phyloP scores from a whole-genome alignment of 2,888 invertebrate species.

The Philaethria dido region DNA sequence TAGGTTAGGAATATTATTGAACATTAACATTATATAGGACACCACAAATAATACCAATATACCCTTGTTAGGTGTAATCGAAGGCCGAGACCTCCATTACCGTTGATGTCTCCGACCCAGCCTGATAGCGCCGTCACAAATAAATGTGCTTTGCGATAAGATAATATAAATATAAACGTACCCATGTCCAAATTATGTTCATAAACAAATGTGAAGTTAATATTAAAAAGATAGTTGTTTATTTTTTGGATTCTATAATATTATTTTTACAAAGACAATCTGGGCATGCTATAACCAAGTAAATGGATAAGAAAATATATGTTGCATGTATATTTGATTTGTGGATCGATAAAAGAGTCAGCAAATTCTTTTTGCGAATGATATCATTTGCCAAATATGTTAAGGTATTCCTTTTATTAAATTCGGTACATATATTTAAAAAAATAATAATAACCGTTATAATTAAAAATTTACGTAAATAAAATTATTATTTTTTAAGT shows the following conservation, averaged over 20 bases:
- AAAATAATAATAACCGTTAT: no score
- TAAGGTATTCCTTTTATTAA: no score
- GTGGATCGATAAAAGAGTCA: no score
- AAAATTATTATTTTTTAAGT: no score
- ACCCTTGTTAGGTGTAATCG: slow-evolving; percentile 70
- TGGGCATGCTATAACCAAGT: no score
- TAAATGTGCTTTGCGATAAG: slow-evolving; percentile 51
- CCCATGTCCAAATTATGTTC: slow-evolving; percentile 25
- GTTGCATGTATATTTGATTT: no score
- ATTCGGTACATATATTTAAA: no score
- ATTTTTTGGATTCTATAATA: not conserved
- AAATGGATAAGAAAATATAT: no score
- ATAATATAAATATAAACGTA: slow-evolving; percentile 40
- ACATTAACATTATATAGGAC: not conserved
- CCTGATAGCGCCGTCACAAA: slow-evolving; percentile 56
- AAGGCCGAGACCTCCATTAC: slow-evolving; percentile 72
- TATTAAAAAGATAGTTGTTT: not conserved
- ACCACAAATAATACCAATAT: slow-evolving; percentile 24
- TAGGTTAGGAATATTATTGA: not conserved
- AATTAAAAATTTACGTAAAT: no score
- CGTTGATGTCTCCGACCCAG: slow-evolving; percentile 64
- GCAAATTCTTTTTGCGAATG: no score
- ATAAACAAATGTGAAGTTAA: slow-evolving; percentile 14
- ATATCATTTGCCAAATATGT: no score
- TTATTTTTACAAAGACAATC: no score